phyloP scores from a whole-genome alignment of 2,797 vertebrate genomes.

The Graptemys geographica region DNA sequence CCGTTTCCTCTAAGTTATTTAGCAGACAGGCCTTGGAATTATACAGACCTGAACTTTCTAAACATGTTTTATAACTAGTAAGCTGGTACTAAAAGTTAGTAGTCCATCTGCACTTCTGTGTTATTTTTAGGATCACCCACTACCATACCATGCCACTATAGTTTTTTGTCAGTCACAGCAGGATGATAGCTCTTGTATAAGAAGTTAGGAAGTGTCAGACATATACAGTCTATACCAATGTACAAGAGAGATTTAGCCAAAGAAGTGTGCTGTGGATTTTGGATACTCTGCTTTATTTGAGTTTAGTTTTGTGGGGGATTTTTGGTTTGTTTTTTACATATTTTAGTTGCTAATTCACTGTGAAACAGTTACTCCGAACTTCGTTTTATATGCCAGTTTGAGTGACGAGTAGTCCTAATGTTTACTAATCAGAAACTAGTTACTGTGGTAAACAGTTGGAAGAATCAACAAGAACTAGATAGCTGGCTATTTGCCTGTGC shows the following conservation, averaged over 20 bases:
- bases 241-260: not conserved
- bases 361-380: not conserved
- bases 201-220: not conserved
- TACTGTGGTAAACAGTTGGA: conserved; percentile 47
- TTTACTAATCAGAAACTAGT: conserved; percentile 33
- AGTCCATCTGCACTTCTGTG: not conserved
- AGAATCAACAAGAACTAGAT: conserved; percentile 27
- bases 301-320: not conserved
- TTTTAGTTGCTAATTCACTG: conserved; percentile 42
- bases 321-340: not conserved
- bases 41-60: not conserved
- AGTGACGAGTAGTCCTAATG: conserved; percentile 11
- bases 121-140: not conserved
- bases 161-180: fast-evolving
- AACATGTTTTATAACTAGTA: not conserved
- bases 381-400: not conserved
- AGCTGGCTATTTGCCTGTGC: conserved; percentile 30
- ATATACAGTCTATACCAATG: fast-evolving
- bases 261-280: not conserved
- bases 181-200: fast-evolving
- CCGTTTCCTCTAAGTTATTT: not conserved
- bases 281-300: not conserved
- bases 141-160: not conserved
- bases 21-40: not conserved
- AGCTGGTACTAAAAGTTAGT: not conserved